phyloP scores from a whole-genome alignment of 2,888 invertebrate genomes.

The Dendrolimus houi region DNA sequence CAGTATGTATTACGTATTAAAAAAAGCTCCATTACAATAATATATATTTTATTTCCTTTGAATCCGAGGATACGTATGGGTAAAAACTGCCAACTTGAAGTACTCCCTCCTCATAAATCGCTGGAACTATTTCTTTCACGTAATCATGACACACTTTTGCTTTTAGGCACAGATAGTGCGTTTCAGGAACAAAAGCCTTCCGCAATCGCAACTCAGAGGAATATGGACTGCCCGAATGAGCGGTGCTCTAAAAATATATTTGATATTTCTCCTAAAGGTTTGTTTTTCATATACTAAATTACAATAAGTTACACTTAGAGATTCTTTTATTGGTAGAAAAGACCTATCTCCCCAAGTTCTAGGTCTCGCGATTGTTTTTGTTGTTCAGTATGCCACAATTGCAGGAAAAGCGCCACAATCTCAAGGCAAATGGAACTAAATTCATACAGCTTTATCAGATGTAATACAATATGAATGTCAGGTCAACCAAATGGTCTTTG shows the following conservation, averaged over 20 bases:
- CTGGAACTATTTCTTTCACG: constrained; percentile 22
- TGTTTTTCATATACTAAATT: neutral
- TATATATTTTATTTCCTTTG: neutral
- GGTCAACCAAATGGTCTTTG: no score
- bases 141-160: constrained; percentile 26
- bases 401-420: no score
- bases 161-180: constrained; percentile 40
- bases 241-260: neutral
- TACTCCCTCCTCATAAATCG: constrained; percentile 32
- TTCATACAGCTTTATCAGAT: no score
- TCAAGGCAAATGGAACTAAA: no score
- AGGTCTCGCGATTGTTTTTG: no score
- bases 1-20: no score
- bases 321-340: no score
- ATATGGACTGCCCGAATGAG: neutral
- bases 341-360: no score
- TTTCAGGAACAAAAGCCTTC: constrained; percentile 33
- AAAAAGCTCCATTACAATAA: neutral
- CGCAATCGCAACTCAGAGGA: constrained; percentile 21
- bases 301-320: no score
- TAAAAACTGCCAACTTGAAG: constrained; percentile 11
- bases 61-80: constrained; percentile 2
- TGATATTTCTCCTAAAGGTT: neutral
- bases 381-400: no score
- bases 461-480: no score